Evolutionary conservation across 2,797 vertebrate species (phyloP).

Genomic region (Ambastaia sidthimunki): DNA sequence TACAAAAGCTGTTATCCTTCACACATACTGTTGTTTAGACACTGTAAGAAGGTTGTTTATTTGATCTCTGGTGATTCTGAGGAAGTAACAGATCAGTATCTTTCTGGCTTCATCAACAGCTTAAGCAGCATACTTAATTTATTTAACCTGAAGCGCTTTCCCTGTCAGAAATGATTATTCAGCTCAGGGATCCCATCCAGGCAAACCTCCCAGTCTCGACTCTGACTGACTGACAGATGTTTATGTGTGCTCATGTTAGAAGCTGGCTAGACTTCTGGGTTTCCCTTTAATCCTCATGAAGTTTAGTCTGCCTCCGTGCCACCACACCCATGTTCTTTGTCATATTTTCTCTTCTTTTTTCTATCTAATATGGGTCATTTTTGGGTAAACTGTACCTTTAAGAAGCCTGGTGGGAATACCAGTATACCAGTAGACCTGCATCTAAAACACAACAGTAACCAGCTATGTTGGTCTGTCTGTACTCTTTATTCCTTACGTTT

Average conservation of each 20-base stretch:
- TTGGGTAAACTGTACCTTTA: neutral
- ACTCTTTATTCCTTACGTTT: neutral
- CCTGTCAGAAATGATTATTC: constrained; percentile 54
- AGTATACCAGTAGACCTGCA: neutral
- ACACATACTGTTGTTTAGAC: constrained; percentile 41
- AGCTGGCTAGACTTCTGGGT: constrained; percentile 21
- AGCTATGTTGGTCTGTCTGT: neutral
- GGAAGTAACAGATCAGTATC: constrained; percentile 40
- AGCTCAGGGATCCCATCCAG: constrained; percentile 43
- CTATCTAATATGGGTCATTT: neutral
- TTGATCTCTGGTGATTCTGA: constrained; percentile 33
- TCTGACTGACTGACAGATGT: constrained; percentile 38
- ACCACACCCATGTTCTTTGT: constrained; percentile 38
- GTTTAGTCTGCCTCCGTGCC: constrained; percentile 45
- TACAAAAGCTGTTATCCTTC: constrained; percentile 1
- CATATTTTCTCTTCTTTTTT: neutral
- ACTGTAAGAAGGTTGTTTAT: constrained; percentile 34
- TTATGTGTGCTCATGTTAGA: constrained; percentile 20
- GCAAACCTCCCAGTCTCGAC: constrained; percentile 31
- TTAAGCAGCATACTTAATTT: constrained; percentile 55
- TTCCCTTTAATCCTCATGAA: constrained; percentile 18
- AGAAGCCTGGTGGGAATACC: neutral
- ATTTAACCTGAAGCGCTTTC: constrained; percentile 55
- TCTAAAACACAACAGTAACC: neutral
- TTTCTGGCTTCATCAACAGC: constrained; percentile 50